phyloP scores from a whole-genome alignment of 2,888 invertebrate genomes.

The Melanotus villosus region DNA sequence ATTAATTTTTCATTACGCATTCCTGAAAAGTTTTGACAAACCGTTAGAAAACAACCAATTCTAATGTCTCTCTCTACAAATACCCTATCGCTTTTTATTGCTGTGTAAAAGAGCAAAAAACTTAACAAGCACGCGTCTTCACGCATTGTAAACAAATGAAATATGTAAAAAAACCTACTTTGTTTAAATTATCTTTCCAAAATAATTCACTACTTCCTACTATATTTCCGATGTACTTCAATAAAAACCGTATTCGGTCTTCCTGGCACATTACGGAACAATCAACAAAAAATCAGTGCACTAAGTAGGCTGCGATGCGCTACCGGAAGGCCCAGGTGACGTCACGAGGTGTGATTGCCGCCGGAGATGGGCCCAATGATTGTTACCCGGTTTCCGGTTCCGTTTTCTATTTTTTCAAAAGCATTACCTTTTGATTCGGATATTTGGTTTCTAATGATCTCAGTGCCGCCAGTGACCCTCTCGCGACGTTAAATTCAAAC shows the following conservation, averaged over 20 bases:
- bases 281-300: conserved; percentile 33
- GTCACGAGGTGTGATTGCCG: conserved; percentile 64
- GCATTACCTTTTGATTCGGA: conserved; percentile 3
- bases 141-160: neutral
- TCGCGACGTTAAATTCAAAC: conserved; percentile 16
- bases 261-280: conserved; percentile 15
- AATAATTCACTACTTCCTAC: conserved; percentile 29
- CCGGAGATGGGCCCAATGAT: conserved; percentile 67
- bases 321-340: conserved; percentile 62
- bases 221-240: conserved; percentile 19
- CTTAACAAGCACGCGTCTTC: neutral
- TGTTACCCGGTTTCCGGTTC: conserved; percentile 65
- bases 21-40: too few species aligned
- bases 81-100: too few species aligned
- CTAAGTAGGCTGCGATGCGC: conserved; percentile 38
- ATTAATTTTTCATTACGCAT: too few species aligned
- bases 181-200: neutral
- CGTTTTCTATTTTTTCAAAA: conserved; percentile 55
- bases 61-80: too few species aligned
- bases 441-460: conserved; percentile 12
- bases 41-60: too few species aligned
- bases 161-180: conserved; percentile 10
- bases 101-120: too few species aligned
- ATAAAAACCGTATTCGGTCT: conserved; percentile 21
- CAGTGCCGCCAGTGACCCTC: conserved; percentile 4